Conservation (phyloP, 2,797 vertebrate species). For the Syngnathus rostellatus region DNA sequence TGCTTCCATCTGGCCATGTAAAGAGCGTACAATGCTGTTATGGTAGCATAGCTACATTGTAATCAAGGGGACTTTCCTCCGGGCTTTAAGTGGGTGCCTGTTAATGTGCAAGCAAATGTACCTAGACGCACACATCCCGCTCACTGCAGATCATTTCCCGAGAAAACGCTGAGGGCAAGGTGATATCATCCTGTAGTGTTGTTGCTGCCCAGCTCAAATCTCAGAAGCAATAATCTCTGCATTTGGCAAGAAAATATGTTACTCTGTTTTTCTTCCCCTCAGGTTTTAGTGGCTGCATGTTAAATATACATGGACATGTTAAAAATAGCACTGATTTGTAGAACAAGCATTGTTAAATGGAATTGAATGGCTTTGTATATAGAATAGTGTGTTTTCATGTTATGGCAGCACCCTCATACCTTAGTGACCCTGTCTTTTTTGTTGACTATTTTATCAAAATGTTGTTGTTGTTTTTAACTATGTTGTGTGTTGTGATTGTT, state of each 20-base stretch:
- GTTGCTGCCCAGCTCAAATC: slow-evolving; percentile 44
- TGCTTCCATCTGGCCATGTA: slow-evolving; percentile 56
- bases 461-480: not conserved
- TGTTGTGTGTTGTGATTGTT: slow-evolving; percentile 42
- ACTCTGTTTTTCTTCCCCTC: slow-evolving; percentile 28
- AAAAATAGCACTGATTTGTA: not conserved
- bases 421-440: too few species aligned
- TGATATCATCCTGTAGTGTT: slow-evolving; percentile 54
- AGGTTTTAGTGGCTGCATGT: slow-evolving; percentile 44
- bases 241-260: slow-evolving; percentile 41
- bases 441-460: not conserved
- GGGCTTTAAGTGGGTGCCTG: slow-evolving; percentile 52
- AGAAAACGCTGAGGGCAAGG: slow-evolving; percentile 45
- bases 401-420: not conserved
- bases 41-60: slow-evolving; percentile 59
- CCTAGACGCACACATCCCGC: slow-evolving; percentile 52
- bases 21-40: slow-evolving; percentile 60
- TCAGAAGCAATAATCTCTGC: slow-evolving; percentile 37
- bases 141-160: slow-evolving; percentile 47
- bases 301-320: slow-evolving; percentile 34
- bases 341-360: not conserved
- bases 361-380: not conserved
- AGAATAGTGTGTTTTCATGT: not conserved
- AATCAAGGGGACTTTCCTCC: slow-evolving; percentile 60
- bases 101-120: slow-evolving; percentile 60